Evolutionary conservation across 2,888 invertebrate species (phyloP), one percentile per base, ranked within the genome.

Genomic region (Apodemia hepburni): DNA sequence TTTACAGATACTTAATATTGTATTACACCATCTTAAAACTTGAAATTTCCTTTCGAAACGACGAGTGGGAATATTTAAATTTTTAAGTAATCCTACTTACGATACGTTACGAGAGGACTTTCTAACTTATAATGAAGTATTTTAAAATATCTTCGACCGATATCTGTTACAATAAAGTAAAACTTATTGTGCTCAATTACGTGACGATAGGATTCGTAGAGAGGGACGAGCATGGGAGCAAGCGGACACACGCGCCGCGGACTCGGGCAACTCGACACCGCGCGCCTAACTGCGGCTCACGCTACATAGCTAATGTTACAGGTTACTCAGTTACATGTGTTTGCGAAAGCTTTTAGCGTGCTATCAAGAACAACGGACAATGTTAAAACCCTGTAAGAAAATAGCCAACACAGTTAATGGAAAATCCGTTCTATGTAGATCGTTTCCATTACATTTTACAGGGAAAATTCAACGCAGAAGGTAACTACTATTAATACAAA

Each of bases 31-130:
- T 58, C 27, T 61, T 42, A 4, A n/a, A 61, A 42, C 42, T 45
- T 35, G 60, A 60, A 61, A 27, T 22, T 15, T 57, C 57, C 61
- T 61, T 54, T 61, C 57, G 61, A 29, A 57, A 61, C 54, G 22
- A 29, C 4, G 9, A 38, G 38, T 38, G 12, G 38, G 12, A 38
- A 38, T 38, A 38, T 38, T 38, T 12, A 38, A 38, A 38, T 27
- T 60, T 47, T 8, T 11, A 51, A 51, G 51, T 38, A 12, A 38
- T 38, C 38, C 38, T 38, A 38, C n/a, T n/a, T 17, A 45, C 45
- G n/a, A 7, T 45, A n/a, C n/a, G 45, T 61, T 22, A 61, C 61
- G 57, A 42, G 49, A 57, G 54, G 42, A 61, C 27, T 38, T 29
- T 22, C 58, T 58, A 58, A 33, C 33, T 51, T 51, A 61, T 54